Evolutionary conservation across 2,888 invertebrate species (phyloP), one percentile per base, ranked within the genome.

Genomic region (Beris morrisii): DNA sequence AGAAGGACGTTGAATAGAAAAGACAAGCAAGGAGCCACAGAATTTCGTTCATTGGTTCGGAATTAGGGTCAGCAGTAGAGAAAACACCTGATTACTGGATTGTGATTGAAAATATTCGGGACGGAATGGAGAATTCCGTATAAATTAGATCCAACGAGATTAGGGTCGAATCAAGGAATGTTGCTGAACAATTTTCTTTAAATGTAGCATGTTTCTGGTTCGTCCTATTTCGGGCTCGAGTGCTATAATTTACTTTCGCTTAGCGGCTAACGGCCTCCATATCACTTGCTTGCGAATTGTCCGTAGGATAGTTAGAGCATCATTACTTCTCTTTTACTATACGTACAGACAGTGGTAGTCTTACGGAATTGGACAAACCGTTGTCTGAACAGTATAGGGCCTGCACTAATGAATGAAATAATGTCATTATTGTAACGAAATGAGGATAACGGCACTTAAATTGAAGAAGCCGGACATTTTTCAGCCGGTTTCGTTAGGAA

Each of bases 11-110:
- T 22, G 22, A 22, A 22, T 22, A 22, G 22, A 22, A 22, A 22
- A 22, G 38, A 44, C 55, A 55, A 52, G 28, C 11, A 52, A 28
- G 4, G 5, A 22, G 9, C 45, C 45, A 43, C 44, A n/a, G 13
- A 38, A 56, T 56, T 56, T 57, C 44, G n/a, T 57, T 57, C 28
- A 44, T 44, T 28, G 43, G 22, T 15, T 28, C 44, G 45, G 44
- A 57, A 57, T 57, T 57, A 57, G 57, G 57, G 57, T 57, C 57
- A 44, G 44, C 44, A 44, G 28, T 22, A 44, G 22, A 57, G 57
- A 57, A 44, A 57, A 59, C 48, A 59, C 58, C 58, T 59, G 58
- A 59, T 59, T 59, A 59, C 45, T 31, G 31, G 48, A 59, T 59
- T 59, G 30, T 59, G 58, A 59, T 59, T 59, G 58, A 59, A 59